A percentile compares a stretch with the other conserved stretches of the same genome.
These are phyloP conservation scores for Lagorchestes hirsutus DNA, from an alignment of 2,797 vertebrate species.

Conservation along the genomic window DNA sequence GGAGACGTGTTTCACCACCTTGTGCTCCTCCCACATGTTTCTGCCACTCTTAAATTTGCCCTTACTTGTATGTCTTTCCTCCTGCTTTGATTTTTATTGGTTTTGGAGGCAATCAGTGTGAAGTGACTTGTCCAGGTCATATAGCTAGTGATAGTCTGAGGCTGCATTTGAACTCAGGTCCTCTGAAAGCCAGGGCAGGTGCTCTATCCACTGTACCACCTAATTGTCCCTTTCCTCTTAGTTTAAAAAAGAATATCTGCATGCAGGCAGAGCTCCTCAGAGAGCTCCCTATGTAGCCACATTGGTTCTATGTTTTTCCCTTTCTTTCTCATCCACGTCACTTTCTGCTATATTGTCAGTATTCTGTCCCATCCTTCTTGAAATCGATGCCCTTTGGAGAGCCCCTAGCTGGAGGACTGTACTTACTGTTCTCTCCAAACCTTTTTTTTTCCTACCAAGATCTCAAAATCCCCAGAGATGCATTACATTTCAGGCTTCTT, in stretches of 20 bases:
- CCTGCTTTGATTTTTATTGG: background rate
- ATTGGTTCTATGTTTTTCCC: background rate
- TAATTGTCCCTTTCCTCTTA: background rate
- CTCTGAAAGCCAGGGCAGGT: background rate
- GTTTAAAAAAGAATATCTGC: background rate
- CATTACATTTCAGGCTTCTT: background rate
- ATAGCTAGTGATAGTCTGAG: background rate
- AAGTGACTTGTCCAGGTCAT: slow-evolving; percentile 17
- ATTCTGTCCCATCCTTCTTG: background rate
- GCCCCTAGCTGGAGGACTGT: background rate
- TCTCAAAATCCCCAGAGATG: background rate
- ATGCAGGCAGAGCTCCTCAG: background rate
- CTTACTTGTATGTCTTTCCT: background rate
- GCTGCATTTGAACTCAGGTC: background rate
- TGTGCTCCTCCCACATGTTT: background rate
- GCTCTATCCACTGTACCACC: background rate
- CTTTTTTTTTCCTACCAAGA: background rate
- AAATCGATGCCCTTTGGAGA: background rate
- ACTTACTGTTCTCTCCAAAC: background rate
- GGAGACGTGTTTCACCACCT: background rate
- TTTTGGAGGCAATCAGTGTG: background rate
- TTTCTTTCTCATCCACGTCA: background rate
- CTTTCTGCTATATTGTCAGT: too few species aligned
- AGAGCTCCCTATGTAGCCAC: background rate
- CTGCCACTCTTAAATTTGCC: background rate